Conservation (phyloP, 2,888 invertebrate genomes). For the Ophioninae sp. region DNA sequence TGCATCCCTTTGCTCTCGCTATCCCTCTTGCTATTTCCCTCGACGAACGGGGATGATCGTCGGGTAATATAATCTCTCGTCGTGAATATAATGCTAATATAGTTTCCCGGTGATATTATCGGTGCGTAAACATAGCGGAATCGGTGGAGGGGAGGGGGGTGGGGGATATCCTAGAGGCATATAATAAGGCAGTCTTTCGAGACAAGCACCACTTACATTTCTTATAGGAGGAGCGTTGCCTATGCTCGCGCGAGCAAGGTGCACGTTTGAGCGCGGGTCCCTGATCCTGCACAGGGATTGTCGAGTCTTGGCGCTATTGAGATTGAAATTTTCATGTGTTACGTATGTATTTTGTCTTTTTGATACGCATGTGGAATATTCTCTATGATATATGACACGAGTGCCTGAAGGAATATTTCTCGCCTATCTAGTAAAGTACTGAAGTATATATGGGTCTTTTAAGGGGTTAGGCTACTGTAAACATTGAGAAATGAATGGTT, state of each 20-base stretch:
- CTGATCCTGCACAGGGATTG: slow-evolving; percentile 39
- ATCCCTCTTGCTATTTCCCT: slow-evolving; percentile 10
- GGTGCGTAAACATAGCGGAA: slow-evolving; percentile 54
- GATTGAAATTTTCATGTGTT: slow-evolving; percentile 59
- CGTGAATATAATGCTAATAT: slow-evolving; percentile 61
- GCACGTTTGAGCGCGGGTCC: slow-evolving; percentile 37
- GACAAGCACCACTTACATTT: slow-evolving; percentile 51
- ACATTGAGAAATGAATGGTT: too few relatives aligned
- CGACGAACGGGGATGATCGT: slow-evolving; percentile 27
- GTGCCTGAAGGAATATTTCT: slow-evolving; percentile 27
- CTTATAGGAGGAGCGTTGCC: slow-evolving; percentile 32
- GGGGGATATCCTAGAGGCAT: not conserved
- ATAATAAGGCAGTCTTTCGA: slow-evolving; percentile 47
- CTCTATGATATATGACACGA: slow-evolving; percentile 38
- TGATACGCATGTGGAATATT: slow-evolving; percentile 18
- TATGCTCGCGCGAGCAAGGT: slow-evolving; percentile 29
- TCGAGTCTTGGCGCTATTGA: slow-evolving; percentile 32
- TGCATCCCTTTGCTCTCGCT: slow-evolving; percentile 22
- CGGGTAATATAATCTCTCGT: slow-evolving; percentile 53
- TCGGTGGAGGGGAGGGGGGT: slow-evolving; percentile 5
- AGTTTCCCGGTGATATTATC: slow-evolving; percentile 60
- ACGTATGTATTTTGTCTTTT: slow-evolving; percentile 31
- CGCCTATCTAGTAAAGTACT: slow-evolving; percentile 11
- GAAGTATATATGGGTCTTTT: not conserved
- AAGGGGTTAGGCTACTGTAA: too few relatives aligned